Evolutionary conservation across 2,888 invertebrate species (phyloP), one percentile per base, ranked within the genome.

Genomic region (Apodemia mormo): DNA sequence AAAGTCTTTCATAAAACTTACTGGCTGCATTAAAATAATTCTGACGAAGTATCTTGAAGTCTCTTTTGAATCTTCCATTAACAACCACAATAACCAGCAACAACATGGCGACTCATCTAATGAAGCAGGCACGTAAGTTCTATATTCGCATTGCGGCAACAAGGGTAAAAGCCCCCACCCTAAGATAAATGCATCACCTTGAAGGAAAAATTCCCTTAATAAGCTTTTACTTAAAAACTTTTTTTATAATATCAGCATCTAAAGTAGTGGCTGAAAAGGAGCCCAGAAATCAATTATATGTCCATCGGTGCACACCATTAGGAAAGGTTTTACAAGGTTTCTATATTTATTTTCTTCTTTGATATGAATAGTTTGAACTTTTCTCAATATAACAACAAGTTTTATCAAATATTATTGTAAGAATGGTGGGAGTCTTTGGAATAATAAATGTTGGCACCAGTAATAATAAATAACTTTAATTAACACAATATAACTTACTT

Each of bases 291-390:
- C 33, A 33, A 33, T 33, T 33, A 33, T 33, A 33, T 33, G 33
- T 33, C 2, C 33, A 3, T 33, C 33, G 3, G 33, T 33, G 33
- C 33, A 33, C 3, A 33, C 33, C 33, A 33, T 33, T 33, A 33
- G 33, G 3, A 33, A 33, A 33, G 33, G 33, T 33, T 33, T 33
- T 33, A 33, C 3, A 33, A 33, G 33, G 33, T 33, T 33, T 6
- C 45, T 66, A 30, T 71, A 76, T 65, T 76, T 75, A 40, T 75
- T 71, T 72, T 6, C 69, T 43, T 73, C 70, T 70, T 74, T 70
- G 45, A 64, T 66, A 76, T 2, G 68, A 56, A 66, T 69, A 76
- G 68, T 73, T 74, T 5, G 68, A 58, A 40, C 73, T 73, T 66
- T 73, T 76, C 52, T 68, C 45, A 6, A 70, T 22, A n/a, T n/a